A percentile compares a stretch with the other conserved stretches of the same genome.
phyloP scores from a whole-genome alignment of 2,797 vertebrate genomes.

The Chelon auratus region DNA sequence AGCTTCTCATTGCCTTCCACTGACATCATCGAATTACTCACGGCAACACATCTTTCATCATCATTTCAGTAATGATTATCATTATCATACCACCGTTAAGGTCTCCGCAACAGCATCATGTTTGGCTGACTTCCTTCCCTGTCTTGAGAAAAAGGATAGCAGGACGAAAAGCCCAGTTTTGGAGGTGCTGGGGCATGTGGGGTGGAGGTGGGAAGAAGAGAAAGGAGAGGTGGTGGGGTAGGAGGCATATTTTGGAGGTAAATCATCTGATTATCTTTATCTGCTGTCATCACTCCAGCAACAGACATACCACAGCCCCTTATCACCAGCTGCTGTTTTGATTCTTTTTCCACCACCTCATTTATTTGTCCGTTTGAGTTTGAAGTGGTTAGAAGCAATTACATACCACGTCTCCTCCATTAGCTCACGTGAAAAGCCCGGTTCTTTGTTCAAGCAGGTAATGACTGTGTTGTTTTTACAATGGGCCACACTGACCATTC shows the following conservation, averaged over 20 bases:
- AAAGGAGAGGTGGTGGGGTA: slow-evolving; percentile 3
- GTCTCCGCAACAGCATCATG: slow-evolving; percentile 68
- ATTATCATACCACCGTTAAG: slow-evolving; percentile 73
- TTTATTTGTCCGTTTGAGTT: slow-evolving; percentile 19
- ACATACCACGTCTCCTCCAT: slow-evolving; percentile 30
- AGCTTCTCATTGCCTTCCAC: slow-evolving; percentile 71
- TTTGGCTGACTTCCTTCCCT: slow-evolving; percentile 53
- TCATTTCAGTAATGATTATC: slow-evolving; percentile 78
- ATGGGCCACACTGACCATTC: slow-evolving; percentile 24
- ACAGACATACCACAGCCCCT: slow-evolving; percentile 1
- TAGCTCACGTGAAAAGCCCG: slow-evolving; percentile 22
- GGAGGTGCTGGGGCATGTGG: slow-evolving; percentile 23
- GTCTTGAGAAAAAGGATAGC: slow-evolving; percentile 29
- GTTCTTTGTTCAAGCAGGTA: slow-evolving; percentile 45
- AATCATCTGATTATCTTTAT: slow-evolving; percentile 16
- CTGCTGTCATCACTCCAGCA: slow-evolving; percentile 10
- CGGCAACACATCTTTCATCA: slow-evolving; percentile 67
- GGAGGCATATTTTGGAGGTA: slow-evolving; percentile 27
- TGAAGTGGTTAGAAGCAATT: slow-evolving; percentile 51
- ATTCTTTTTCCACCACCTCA: slow-evolving; percentile 29
- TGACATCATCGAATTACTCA: slow-evolving; percentile 81
- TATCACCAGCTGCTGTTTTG: slow-evolving; percentile 43
- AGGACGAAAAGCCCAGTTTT: slow-evolving; percentile 6
- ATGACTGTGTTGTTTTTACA: slow-evolving; percentile 38
- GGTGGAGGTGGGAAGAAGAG: background rate